Evolutionary conservation across 2,888 invertebrate genomes (phyloP), one percentile per base, ranked within the genome.

Genomic region (Catotricha subobsoleta): DNA sequence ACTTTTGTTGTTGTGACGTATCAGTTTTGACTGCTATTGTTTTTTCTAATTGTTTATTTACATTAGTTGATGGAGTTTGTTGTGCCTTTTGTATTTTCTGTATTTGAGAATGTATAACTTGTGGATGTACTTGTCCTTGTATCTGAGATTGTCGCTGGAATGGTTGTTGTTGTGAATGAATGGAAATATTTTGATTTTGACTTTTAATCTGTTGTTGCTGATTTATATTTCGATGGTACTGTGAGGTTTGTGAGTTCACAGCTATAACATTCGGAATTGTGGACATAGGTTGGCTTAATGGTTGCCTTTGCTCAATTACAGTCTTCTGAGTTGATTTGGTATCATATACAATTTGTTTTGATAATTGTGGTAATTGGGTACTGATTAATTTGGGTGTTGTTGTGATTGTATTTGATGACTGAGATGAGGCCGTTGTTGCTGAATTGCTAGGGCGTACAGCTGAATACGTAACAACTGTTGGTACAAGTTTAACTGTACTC

Each of bases 401-500:
- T 9, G n/a, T 21, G 2, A 12, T 30, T 30, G 39, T 19, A 13
- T 33, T 16, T 33, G 15, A 3, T 33, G 15, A 16, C 18, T 10
- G 12, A 20, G 39, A 8, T 18, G n/a, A 15, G 19, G 41, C 21
- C 41, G 40, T 25, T 36, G 21, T 39, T 20, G 39, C 18, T 16
- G 37, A 39, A 40, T 43, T 45, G 27, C 42, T 41, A 23, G 31
- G 36, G 16, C 33, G 35, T 25, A 42, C 43, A 35, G 43, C 39
- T 33, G 45, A 9, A 25, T 34, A 29, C 39, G 38, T 33, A 29
- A 66, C 65, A 31, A 66, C 60, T 13, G 36, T 34, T n/a, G 60
- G 51, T 5, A 8, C 29, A 5, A 10, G 29, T 12, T 25, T 25
- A 25, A 10, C 7, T 16, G 13, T 15, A n/a, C n/a, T n/a, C n/a